Base-by-base conservation (phyloP, 2,888 invertebrate genomes). In the Oligia strigilis region DNA sequence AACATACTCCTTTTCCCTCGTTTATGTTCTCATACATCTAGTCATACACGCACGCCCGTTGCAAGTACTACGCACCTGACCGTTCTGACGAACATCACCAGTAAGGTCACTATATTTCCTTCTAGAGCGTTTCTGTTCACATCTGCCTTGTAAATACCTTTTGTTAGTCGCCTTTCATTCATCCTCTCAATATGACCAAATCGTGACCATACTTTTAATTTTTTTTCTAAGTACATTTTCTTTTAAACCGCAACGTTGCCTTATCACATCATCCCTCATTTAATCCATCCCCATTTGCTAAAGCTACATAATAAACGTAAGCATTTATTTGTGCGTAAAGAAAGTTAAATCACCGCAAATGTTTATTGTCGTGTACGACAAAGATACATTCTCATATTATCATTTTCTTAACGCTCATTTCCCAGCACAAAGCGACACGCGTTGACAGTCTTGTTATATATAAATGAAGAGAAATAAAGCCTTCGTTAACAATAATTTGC, bases 341-440 rank as follows among this genome's bases (percentile, higher is more conserved):
- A 14, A 4, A 17, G 29, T 60, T 14, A n/a, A 72, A 64, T 64
- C 29, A 52, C 67, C 46, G 11, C 36, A 52, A 72, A 72, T 71
- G 43, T 80, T 52, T 52, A 19, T 36, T n/a, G 14, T 23, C 17
- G 43, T 23, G 23, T 52, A 55, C 49, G 11, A 64, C 17, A 75
- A 69, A 69, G 74, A n/a, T 43, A 46, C 6, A 58, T 70, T 65
- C 29, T 52, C 14, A 9, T 49, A 5, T 19, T n/a, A 60, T 52
- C 36, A 69, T 71, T 76, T 81, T 60, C 36, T 60, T 81, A 43
- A 43, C 70, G 17, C 70, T 46, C 58, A 71, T 82, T 76, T 75
- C 49, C n/a, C n/a, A n/a, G 17, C 62, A 29, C n/a, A 55, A 40
- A 62, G n/a, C n/a, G 67, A 40, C 17, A 14, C 36, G 52, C 19